Evolutionary conservation across 2,113 vertebrate species (phyloP).

Genomic region (Tursiops truncatus): DNA sequence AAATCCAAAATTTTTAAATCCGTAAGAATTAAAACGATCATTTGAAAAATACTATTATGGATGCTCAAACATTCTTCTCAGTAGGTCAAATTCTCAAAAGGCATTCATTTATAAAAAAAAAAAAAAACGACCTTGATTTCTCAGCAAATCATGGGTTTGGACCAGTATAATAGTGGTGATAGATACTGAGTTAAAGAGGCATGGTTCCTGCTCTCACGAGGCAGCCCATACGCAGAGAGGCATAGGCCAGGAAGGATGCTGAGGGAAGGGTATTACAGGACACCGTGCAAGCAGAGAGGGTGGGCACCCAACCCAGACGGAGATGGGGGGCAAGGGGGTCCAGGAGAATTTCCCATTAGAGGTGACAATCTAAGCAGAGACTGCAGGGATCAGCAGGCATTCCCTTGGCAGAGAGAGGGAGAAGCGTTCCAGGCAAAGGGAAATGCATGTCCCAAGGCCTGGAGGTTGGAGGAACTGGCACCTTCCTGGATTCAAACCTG

Average conservation of each 20-base stretch:
- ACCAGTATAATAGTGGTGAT: neutral
- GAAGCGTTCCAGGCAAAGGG: neutral
- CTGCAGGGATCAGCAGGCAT: neutral
- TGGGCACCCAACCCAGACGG: accelerated
- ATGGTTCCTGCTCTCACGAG: neutral
- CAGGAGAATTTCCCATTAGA: neutral
- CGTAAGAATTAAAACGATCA: neutral
- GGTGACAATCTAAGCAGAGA: neutral
- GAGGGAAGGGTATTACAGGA: neutral
- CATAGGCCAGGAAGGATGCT: no score
- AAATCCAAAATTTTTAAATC: neutral
- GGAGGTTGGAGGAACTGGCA: neutral
- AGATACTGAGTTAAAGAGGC: neutral
- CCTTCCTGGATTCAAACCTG: neutral
- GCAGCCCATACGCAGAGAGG: neutral
- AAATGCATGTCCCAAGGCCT: neutral
- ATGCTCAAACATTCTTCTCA: neutral
- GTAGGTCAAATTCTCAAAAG: neutral
- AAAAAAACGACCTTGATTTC: neutral
- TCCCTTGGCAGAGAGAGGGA: neutral
- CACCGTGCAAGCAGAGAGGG: neutral
- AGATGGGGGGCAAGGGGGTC: neutral
- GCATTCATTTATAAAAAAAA: neutral
- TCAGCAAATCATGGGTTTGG: neutral
- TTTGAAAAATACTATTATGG: neutral